Percentiles rank a stretch among this genome's conserved stretches.
Evolutionary conservation across 2,888 invertebrate genomes (phyloP).

Genomic region (Cremastinae sp.): DNA sequence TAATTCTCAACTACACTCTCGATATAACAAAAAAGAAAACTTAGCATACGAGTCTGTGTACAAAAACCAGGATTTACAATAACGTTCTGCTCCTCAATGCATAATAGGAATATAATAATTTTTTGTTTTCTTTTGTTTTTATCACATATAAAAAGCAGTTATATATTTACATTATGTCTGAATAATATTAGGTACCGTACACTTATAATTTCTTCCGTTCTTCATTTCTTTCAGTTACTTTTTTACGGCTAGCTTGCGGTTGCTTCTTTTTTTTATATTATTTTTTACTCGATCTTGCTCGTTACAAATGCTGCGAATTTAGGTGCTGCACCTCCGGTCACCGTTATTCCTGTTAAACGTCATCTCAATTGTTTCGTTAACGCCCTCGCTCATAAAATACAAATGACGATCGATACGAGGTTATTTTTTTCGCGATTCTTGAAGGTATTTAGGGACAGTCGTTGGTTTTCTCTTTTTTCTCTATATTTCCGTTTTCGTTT

Average conservation of each 20-base stretch:
- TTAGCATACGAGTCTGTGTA: conserved; percentile 77
- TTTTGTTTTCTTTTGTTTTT: conserved; percentile 60
- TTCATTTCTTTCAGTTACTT: no score
- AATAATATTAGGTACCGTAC: conserved; percentile 75
- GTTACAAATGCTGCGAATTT: conserved; percentile 40
- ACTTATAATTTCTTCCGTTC: conserved; percentile 63
- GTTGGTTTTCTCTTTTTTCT: conserved; percentile 64
- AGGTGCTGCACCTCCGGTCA: conserved; percentile 39
- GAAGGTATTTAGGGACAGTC: conserved; percentile 69
- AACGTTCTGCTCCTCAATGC: conserved; percentile 75
- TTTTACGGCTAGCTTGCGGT: no score
- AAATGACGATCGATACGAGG: conserved; percentile 68
- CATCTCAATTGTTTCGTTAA: conserved; percentile 66
- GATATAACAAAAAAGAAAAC: conserved; percentile 72
- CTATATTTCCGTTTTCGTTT: conserved; percentile 1
- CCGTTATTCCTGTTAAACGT: conserved; percentile 10
- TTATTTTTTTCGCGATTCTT: conserved; percentile 62
- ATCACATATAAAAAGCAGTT: conserved; percentile 79
- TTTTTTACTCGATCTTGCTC: conserved; percentile 43
- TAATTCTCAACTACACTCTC: conserved; percentile 75
- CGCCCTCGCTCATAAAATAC: conserved; percentile 66
- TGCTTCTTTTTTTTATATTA: conserved; percentile 18
- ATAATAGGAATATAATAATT: conserved; percentile 77
- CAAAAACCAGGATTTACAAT: conserved; percentile 79
- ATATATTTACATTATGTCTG: conserved; percentile 77